A percentile compares a stretch with the other conserved stretches of the same genome.
These are phyloP conservation scores for Pangasius sanitwongsei DNA, from an alignment of 2,797 vertebrate genomes.

Conservation along the genomic window DNA sequence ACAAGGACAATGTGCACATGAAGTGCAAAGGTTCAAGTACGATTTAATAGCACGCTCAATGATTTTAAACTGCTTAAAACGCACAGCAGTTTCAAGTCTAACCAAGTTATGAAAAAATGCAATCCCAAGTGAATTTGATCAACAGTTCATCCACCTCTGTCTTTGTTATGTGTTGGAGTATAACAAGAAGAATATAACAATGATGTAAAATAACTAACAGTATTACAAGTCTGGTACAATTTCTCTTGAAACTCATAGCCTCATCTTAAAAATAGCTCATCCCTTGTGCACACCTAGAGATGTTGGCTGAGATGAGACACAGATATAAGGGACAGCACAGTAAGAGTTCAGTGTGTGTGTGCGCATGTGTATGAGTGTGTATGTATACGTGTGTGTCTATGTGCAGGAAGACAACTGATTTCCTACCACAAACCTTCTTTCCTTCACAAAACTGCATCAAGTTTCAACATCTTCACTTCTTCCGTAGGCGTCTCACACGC, in stretches of 20 bases:
- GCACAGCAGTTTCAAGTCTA: neutral
- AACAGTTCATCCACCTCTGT: neutral
- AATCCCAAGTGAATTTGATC: neutral
- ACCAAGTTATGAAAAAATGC: neutral
- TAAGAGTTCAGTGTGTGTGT: neutral
- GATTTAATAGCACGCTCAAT: neutral
- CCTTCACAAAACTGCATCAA: neutral
- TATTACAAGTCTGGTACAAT: neutral
- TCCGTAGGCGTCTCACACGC: neutral
- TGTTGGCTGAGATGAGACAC: neutral
- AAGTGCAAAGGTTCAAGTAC: neutral
- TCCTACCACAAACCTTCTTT: constrained; percentile 6
- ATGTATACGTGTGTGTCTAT: neutral
- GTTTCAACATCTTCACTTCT: neutral
- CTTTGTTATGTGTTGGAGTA: neutral
- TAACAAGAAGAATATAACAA: neutral
- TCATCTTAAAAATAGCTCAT: neutral
- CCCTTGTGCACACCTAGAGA: neutral
- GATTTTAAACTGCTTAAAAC: neutral
- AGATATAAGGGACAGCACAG: neutral
- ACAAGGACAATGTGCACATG: neutral
- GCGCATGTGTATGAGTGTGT: neutral
- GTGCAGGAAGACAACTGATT: neutral
- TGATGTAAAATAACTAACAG: constrained; percentile 4
- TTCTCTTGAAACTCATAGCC: neutral